Conservation (phyloP, 2,113 vertebrate species). For the Mus spicilegus region DNA sequence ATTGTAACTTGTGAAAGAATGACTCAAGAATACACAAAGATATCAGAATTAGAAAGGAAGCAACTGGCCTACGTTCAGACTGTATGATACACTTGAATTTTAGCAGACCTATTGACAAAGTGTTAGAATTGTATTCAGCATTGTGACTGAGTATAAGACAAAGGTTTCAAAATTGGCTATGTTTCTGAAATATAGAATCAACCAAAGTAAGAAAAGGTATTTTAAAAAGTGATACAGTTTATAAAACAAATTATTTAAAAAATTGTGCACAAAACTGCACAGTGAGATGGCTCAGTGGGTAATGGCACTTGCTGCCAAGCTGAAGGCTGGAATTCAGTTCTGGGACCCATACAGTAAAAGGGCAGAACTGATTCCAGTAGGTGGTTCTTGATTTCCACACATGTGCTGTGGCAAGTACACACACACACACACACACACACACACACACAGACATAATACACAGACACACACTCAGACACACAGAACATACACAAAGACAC, state of each 20-base stretch:
- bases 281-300: background rate
- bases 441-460: too few species aligned
- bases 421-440: background rate
- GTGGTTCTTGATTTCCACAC: background rate
- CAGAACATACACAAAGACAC: too few species aligned
- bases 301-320: too few species aligned
- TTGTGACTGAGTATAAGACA: background rate
- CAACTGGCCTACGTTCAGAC: background rate
- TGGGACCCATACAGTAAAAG: too few species aligned
- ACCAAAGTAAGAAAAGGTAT: background rate
- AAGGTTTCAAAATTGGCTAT: constrained; percentile 14
- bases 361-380: background rate
- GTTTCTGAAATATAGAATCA: background rate
- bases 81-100: background rate
- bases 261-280: background rate
- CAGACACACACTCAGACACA: background rate
- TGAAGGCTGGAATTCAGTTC: background rate
- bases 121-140: background rate
- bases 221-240: background rate
- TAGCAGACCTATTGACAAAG: background rate
- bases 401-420: too few species aligned
- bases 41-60: background rate
- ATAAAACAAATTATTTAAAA: constrained; percentile 10
- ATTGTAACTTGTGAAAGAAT: constrained; percentile 26
- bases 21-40: background rate